Evolutionary conservation across 1,140 invertebrate genomes (phyloP).

Genomic region (Sesamia nonagrioides): DNA sequence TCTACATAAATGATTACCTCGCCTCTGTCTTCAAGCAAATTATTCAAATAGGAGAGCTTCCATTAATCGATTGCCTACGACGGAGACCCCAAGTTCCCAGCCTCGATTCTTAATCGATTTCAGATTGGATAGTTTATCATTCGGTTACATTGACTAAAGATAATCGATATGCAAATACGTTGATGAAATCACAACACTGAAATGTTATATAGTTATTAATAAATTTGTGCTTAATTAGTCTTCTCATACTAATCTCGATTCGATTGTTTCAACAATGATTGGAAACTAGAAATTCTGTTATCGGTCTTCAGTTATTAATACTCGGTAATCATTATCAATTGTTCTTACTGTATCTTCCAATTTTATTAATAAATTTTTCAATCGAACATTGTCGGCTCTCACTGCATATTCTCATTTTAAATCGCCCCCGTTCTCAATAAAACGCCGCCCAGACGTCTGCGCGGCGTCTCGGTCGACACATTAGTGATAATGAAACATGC

Average conservation of each 20-base stretch:
- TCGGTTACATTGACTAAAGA: neutral
- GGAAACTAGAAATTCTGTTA: neutral
- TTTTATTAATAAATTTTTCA: conserved; percentile 33
- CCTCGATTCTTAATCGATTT: conserved; percentile 27
- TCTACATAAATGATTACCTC: conserved; percentile 25
- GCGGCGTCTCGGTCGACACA: conserved; percentile 63
- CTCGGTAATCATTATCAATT: neutral
- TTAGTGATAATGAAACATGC: conserved; percentile 80
- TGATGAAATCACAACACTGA: neutral
- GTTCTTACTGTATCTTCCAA: neutral
- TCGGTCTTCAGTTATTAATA: neutral
- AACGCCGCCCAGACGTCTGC: conserved; percentile 68
- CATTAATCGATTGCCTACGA: conserved; percentile 20
- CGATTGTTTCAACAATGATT: conserved; percentile 15
- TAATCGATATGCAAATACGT: conserved; percentile 20
- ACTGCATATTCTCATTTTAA: conserved; percentile 73
- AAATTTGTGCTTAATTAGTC: conserved; percentile 28
- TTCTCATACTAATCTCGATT: conserved; percentile 1
- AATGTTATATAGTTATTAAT: neutral
- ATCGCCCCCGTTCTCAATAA: conserved; percentile 64
- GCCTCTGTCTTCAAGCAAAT: conserved; percentile 11
- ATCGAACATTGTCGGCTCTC: conserved; percentile 55
- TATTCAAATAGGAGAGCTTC: conserved; percentile 22
- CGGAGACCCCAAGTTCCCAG: neutral
- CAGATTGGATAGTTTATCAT: conserved; percentile 3